Base-by-base conservation (phyloP, 2,797 vertebrate genomes). In the Enteromius anoplus region DNA sequence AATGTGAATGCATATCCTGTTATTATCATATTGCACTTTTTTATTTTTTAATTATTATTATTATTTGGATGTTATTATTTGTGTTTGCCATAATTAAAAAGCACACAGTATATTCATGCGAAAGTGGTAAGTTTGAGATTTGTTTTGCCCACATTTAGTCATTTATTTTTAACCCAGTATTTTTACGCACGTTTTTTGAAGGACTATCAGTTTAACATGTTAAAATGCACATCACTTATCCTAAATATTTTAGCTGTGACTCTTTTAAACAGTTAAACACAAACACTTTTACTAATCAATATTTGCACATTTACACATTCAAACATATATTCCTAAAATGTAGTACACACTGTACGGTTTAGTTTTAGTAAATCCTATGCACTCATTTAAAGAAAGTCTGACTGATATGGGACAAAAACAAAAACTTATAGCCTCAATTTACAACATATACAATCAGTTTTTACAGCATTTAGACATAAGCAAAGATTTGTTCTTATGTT, bases 41-140 rank as follows among this genome's bases (percentile, higher is more conserved):
- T 86, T 45, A 60, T 26, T 81, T 76, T 58, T 64, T 64, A 17
- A 9, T 3, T 21, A 51, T 65, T 83, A 81, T 88, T 71, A 81
- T 88, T 71, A 62, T 83, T 86, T 78, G 64, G 15, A 82, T 78
- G 75, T 42, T 84, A 64, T 81, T 78, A 75, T 85, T 82, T 80
- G 60, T 84, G 65, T 84, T 84, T 85, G 58, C 66, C 65, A 79
- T 65, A 2, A 87, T 88, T 86, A 88, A 88, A 88, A 84, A 82
- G 55, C 80, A 80, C 73, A 85, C 71, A 62, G 62, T 77, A 81
- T 78, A 64, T 84, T 70, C 76, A 68, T 47, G 51, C 40, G 40
- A 83, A 70, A 71, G 21, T 70, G 29, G 29, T 51, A 42, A 64
- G 53, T 26, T 70, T 32, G 40, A 62, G 10, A 71, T 78, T 58